A percentile compares a stretch with the other conserved stretches of the same genome.
phyloP scores from a whole-genome alignment of 2,888 invertebrate genomes.

The Cephus nigrinus region DNA sequence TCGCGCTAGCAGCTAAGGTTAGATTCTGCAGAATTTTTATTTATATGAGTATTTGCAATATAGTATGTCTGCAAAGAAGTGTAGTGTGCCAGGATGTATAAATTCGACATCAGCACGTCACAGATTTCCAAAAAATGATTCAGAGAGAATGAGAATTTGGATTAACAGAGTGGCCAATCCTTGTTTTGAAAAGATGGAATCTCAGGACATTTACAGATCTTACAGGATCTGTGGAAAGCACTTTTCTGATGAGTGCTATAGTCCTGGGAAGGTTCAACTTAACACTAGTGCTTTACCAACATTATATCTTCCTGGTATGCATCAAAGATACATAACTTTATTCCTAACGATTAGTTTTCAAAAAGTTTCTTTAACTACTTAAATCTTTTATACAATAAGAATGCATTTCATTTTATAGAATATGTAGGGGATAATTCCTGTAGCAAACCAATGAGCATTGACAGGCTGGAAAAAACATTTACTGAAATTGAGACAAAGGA shows the following conservation, averaged over 20 bases:
- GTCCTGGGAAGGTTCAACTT: not conserved
- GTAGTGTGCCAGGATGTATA: not conserved
- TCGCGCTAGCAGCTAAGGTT: not conserved
- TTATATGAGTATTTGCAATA: not conserved
- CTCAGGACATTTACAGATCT: not conserved
- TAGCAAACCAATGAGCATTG: not conserved
- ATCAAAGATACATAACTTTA: not conserved
- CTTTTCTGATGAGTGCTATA: not conserved
- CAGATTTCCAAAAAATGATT: constrained; percentile 4
- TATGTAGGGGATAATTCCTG: not conserved
- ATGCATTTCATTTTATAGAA: not conserved
- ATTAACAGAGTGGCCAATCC: not conserved
- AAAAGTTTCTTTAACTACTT: not conserved
- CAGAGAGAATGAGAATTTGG: constrained; percentile 1
- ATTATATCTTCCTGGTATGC: not conserved
- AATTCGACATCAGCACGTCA: not conserved
- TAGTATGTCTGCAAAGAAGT: not conserved
- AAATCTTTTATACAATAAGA: not conserved
- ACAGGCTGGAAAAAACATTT: not conserved
- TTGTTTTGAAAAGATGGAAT: not conserved
- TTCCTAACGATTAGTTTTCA: not conserved
- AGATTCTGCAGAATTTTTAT: not conserved
- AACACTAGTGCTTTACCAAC: not conserved
- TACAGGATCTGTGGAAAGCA: not conserved
- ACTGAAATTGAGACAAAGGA: not conserved